These are phyloP conservation scores for Scaptomyza parva DNA, from an alignment of 2,888 invertebrate species.

Conservation along the genomic window DNA sequence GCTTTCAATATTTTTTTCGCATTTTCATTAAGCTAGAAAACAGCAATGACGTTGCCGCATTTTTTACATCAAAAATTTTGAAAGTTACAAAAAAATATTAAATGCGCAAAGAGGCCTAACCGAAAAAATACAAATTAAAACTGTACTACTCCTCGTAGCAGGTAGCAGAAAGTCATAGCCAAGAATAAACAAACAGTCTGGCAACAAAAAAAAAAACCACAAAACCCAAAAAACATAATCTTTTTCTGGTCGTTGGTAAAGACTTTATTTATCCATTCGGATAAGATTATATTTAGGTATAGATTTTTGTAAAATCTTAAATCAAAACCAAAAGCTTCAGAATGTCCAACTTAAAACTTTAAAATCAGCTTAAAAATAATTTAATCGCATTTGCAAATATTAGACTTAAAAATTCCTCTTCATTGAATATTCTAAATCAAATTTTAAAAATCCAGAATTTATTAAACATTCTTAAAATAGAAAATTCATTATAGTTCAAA, in stretches of 20 bases:
- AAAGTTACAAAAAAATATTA: constrained; percentile 71
- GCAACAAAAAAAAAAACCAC: neutral
- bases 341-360: neutral
- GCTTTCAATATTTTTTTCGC: constrained; percentile 72
- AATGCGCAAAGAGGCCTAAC: constrained; percentile 61
- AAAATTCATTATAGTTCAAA: neutral
- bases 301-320: constrained; percentile 19
- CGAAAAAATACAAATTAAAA: constrained; percentile 10
- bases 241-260: constrained; percentile 32
- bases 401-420: neutral
- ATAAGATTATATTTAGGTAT: neutral
- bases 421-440: neutral
- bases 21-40: constrained; percentile 61
- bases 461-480: no score
- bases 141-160: constrained; percentile 19
- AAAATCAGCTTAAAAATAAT: neutral
- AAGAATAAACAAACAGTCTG: constrained; percentile 5
- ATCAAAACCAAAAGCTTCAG: constrained; percentile 1
- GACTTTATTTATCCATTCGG: constrained; percentile 3
- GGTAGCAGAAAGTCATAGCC: constrained; percentile 50
- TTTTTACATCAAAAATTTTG: constrained; percentile 53
- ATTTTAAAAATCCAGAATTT: neutral
- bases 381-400: neutral
- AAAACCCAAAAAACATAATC: neutral
- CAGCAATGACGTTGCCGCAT: constrained; percentile 69